Base-by-base conservation (phyloP, 2,888 invertebrate species). In the Prenolepis imparis region DNA sequence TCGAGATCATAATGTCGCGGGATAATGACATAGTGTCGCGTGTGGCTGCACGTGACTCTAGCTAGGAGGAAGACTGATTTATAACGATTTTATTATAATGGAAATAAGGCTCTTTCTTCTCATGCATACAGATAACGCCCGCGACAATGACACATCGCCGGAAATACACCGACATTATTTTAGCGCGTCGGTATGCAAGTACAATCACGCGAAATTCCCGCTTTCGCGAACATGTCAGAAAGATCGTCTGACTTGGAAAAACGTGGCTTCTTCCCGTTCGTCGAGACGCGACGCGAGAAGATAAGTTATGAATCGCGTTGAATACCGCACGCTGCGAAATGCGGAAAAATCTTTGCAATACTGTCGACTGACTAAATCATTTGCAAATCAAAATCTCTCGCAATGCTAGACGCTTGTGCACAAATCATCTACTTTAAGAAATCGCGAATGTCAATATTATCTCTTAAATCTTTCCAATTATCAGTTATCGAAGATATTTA, bases 1-100 rank as follows among this genome's bases (percentile, higher is more conserved):
- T 92, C 89, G 90, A 90, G 91, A 92, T 93, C 92, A 91, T 93
- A 92, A 93, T 92, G 90, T 91, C 88, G 86, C 89, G 82, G 84
- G 92, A 93, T 91, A 91, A 90, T 93, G 92, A 93, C 92, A 90
- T 90, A 91, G 90, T 89, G 90, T 90, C 89, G 88, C 84, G 44
- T 82, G 83, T 82, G 84, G 82, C 75, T 89, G 86, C 87, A 84
- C 87, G n/a, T 52, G 77, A 74, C 59, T 77, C 86, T 84, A 88
- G 80, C 87, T 75, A 44, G 32, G 1, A 18, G 18, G 9, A n/a
- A 90, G 91, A 91, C 90, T 93, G 93, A 93, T 93, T 93, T 93
- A 93, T 91, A 90, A 91, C 88, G 88, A 93, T 92, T 92, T 91
- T 91, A 93, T 92, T 92, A 91, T 91, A 92, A 91, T 91, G 89